These are phyloP conservation scores for Eucidaris tribuloides DNA, from an alignment of 35 echinoderm and acorn worm species.

Conservation along the genomic window DNA sequence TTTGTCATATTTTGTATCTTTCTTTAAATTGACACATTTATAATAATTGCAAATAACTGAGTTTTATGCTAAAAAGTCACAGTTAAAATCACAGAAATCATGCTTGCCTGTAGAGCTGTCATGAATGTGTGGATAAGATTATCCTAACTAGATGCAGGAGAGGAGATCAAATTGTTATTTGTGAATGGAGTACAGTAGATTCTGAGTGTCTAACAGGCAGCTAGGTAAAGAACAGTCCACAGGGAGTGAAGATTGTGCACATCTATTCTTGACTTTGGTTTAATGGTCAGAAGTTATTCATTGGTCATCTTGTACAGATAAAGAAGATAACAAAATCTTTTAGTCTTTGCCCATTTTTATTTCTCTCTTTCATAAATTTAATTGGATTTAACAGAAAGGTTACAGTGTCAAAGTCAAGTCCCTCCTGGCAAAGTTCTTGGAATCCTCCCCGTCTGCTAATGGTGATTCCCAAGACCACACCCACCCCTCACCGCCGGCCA, in stretches of 20 bases:
- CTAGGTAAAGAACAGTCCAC: not conserved
- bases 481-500: constrained; percentile 9
- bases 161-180: too few relatives aligned
- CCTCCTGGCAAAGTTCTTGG: constrained; percentile 49
- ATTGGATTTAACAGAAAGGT: too few relatives aligned
- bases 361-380: too few relatives aligned
- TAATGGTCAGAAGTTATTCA: not conserved
- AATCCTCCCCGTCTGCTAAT: constrained; percentile 23
- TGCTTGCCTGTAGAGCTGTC: too few relatives aligned
- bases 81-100: not conserved
- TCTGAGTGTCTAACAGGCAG: too few relatives aligned
- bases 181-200: too few relatives aligned
- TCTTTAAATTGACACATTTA: not conserved
- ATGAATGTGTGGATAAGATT: too few relatives aligned
- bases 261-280: not conserved
- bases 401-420: constrained; percentile 42
- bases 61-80: not conserved
- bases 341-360: not conserved
- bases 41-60: not conserved
- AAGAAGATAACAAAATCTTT: not conserved
- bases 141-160: too few relatives aligned
- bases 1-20: not conserved
- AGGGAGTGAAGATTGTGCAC: not conserved
- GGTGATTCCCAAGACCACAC: constrained; percentile 26
- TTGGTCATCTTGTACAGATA: not conserved